Percentiles rank a stretch among this genome's conserved stretches.
These are phyloP conservation scores for Apotomis turbidana DNA, from an alignment of 2,888 invertebrate species.

Conservation along the genomic window DNA sequence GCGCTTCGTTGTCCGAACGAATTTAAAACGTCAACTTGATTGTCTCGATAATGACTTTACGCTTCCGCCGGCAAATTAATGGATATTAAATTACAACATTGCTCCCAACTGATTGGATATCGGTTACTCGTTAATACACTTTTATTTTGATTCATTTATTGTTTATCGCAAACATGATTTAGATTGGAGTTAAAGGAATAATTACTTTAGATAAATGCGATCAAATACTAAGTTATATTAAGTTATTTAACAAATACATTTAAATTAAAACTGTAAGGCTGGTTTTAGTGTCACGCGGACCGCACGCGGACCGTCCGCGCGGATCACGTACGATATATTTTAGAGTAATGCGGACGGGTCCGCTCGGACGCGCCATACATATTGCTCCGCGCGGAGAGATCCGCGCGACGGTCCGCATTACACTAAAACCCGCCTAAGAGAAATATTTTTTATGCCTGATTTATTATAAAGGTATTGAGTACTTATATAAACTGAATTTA, in stretches of 20 bases:
- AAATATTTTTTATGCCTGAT: too few species aligned
- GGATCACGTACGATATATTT: too few species aligned
- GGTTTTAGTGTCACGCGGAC: too few species aligned
- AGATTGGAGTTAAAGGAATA: conserved; percentile 28
- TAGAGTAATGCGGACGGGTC: too few species aligned
- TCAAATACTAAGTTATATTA: not conserved
- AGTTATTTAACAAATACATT: not conserved
- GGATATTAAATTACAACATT: conserved; percentile 54
- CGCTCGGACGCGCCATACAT: too few species aligned
- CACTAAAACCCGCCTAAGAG: too few species aligned
- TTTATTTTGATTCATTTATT: conserved; percentile 44
- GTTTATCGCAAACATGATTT: conserved; percentile 33
- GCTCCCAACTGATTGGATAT: conserved; percentile 54
- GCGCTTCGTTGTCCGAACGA: conserved; percentile 44
- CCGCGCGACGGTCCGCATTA: too few species aligned
- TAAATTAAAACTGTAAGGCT: not conserved
- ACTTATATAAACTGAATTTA: too few species aligned
- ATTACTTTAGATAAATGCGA: not conserved
- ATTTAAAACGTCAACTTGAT: conserved; percentile 54
- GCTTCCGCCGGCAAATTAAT: conserved; percentile 51
- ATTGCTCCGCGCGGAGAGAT: too few species aligned
- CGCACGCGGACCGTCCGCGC: too few species aligned
- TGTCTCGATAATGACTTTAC: conserved; percentile 54
- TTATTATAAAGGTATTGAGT: too few species aligned
- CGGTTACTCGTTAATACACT: conserved; percentile 47